These are phyloP conservation scores for Willowsia nigromaculata DNA, from an alignment of 2,888 invertebrate genomes.

Conservation along the genomic window DNA sequence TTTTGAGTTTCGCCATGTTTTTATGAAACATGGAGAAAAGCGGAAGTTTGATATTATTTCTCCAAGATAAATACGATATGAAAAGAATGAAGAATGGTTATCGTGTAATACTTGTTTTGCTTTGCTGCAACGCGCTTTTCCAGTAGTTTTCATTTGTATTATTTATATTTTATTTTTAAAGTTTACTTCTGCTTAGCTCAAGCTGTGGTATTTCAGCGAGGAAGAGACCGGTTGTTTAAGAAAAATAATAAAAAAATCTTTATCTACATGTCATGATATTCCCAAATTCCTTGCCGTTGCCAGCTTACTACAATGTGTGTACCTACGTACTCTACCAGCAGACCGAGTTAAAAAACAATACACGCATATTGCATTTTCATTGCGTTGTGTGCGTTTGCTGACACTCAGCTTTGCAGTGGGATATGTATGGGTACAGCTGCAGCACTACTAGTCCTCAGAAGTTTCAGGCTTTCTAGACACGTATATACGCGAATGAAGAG, in stretches of 20 bases:
- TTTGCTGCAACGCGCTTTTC: not conserved
- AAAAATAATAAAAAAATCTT: not conserved
- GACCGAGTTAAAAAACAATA: constrained; percentile 2
- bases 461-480: constrained; percentile 69
- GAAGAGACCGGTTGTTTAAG: constrained; percentile 24
- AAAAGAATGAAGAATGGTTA: constrained; percentile 28
- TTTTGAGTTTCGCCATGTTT: constrained; percentile 37
- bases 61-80: constrained; percentile 46
- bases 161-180: not conserved
- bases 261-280: not conserved
- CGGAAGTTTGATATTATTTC: constrained; percentile 59
- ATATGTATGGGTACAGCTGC: not conserved
- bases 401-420: not conserved
- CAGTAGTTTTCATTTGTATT: constrained; percentile 12
- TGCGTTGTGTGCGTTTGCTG: not conserved
- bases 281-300: not conserved
- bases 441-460: not conserved
- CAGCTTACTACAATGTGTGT: not conserved
- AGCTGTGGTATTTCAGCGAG: constrained; percentile 23
- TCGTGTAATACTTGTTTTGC: not conserved
- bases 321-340: not conserved
- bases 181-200: not conserved
- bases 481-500: constrained; percentile 4
- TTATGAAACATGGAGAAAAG: constrained; percentile 14
- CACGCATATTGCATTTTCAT: constrained; percentile 51